phyloP scores from a whole-genome alignment of 2,888 invertebrate species.

The Eudasyphora cyanicolor region DNA sequence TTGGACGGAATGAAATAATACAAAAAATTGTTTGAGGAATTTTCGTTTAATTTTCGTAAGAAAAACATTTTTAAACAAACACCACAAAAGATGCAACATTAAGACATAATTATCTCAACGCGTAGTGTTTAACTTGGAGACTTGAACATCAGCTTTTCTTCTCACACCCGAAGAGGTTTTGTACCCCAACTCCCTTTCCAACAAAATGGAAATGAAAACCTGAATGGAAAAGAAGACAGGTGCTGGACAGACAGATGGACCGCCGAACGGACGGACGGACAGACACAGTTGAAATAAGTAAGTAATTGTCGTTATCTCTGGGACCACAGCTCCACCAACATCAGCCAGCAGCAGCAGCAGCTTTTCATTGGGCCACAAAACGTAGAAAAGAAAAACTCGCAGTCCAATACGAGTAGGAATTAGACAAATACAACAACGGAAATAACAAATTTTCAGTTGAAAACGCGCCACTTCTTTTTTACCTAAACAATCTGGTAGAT shows the following conservation, averaged over 20 bases:
- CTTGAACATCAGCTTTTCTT: neutral
- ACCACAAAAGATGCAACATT: slow-evolving; percentile 4
- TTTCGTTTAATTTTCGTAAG: neutral
- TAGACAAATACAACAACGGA: slow-evolving; percentile 55
- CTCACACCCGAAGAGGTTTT: neutral
- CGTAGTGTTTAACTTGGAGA: neutral
- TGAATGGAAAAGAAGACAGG: slow-evolving; percentile 6
- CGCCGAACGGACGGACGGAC: neutral
- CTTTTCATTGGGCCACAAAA: slow-evolving; percentile 21
- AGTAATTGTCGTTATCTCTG: slow-evolving; percentile 8
- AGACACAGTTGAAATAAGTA: slow-evolving; percentile 44
- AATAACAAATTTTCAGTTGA: slow-evolving; percentile 64
- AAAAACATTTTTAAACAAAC: slow-evolving; percentile 15
- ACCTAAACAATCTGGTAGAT: slow-evolving; percentile 36
- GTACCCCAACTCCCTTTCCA: neutral
- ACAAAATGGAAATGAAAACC: slow-evolving; percentile 3
- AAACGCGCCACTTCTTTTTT: slow-evolving; percentile 57
- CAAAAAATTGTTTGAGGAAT: neutral
- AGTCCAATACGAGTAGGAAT: slow-evolving; percentile 9
- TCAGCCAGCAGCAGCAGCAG: slow-evolving; percentile 26
- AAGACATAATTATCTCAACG: slow-evolving; percentile 27
- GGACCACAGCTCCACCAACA: too few species aligned
- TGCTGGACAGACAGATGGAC: too few species aligned
- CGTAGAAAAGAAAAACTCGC: neutral
- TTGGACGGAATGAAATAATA: neutral